Conservation (phyloP, 2,797 vertebrate genomes). For the Acrossocheilus wenchowensis region DNA sequence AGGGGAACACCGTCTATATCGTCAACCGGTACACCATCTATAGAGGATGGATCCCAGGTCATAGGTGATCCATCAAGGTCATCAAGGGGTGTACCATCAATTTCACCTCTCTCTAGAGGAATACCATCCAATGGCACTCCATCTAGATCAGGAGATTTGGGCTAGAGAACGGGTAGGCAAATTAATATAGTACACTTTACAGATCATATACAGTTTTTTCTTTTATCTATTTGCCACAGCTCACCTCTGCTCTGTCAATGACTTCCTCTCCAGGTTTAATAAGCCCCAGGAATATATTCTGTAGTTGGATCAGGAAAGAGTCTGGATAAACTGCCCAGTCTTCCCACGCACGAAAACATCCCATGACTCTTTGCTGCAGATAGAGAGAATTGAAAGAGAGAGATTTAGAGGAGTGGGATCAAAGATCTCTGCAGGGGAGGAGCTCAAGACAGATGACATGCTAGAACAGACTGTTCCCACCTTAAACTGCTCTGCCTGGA, state of each 20-base stretch:
- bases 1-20: conserved; percentile 83
- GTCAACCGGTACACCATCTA: conserved; percentile 80
- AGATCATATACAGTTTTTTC: neutral
- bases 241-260: conserved; percentile 69
- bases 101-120: conserved; percentile 66
- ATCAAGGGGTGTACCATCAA: conserved; percentile 68
- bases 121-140: conserved; percentile 66
- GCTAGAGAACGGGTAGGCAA: conserved; percentile 51
- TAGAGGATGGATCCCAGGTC: conserved; percentile 75
- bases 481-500: conserved; percentile 86
- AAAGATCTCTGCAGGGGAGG: neutral
- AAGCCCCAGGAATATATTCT: conserved; percentile 84
- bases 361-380: conserved; percentile 82
- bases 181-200: neutral
- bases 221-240: neutral
- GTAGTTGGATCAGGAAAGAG: conserved; percentile 82
- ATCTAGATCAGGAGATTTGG: conserved; percentile 68
- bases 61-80: conserved; percentile 81
- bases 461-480: conserved; percentile 62
- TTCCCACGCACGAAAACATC: conserved; percentile 84
- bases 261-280: conserved; percentile 76
- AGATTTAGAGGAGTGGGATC: neutral
- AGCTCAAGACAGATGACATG: conserved; percentile 6
- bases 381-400: conserved; percentile 10
- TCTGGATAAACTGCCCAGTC: conserved; percentile 86